Base-by-base conservation (phyloP, 1,140 invertebrate genomes). In the Plectrocnemia conspersa region DNA sequence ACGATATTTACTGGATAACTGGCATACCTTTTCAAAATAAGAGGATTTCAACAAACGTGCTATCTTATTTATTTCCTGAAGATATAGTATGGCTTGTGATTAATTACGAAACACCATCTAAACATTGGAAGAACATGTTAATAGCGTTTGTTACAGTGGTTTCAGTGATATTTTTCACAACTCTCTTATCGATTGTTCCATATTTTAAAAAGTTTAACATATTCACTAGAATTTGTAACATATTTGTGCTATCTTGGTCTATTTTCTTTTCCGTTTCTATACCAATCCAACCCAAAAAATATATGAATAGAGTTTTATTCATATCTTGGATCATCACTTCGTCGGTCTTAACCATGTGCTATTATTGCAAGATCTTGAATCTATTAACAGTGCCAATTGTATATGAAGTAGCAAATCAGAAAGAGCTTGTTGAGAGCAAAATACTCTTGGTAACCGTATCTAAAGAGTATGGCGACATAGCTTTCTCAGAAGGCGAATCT, bases 241-340 rank as follows among this genome's bases (percentile, higher is more conserved):
- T 38, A 38, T 15, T 38, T 10, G 10, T 38, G 35, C 7, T 9
- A 5, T 6, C 18, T 5, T 38, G 35, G 35, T 38, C 35, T 16
- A 38, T 38, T 38, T 15, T 38, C 10, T 9, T 38, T 10, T 7
- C 35, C 7, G 35, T 38, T 38, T 38, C 35, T 7, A 38, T 38
- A 13, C 35, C 35, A 10, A 38, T 6, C 11, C 6, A 38, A 15
- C 35, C 35, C 13, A 5, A 15, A 7, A 10, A 15, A 13, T 38
- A 5, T 15, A 9, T 38, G 11, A 7, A 5, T 6, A 38, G 18
- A 38, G 18, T 16, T 7, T 16, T 38, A 16, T 38, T 7, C 15
- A 9, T 38, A 38, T 38, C 35, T 5, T 38, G 35, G 35, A 16
- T 38, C 13, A 38, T 38, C 18, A 5, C 35, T 38, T 38, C 35